Evolutionary conservation across 2,797 vertebrate species (phyloP), one percentile per base, ranked within the genome.

Genomic region (Eremophila alpestris): DNA sequence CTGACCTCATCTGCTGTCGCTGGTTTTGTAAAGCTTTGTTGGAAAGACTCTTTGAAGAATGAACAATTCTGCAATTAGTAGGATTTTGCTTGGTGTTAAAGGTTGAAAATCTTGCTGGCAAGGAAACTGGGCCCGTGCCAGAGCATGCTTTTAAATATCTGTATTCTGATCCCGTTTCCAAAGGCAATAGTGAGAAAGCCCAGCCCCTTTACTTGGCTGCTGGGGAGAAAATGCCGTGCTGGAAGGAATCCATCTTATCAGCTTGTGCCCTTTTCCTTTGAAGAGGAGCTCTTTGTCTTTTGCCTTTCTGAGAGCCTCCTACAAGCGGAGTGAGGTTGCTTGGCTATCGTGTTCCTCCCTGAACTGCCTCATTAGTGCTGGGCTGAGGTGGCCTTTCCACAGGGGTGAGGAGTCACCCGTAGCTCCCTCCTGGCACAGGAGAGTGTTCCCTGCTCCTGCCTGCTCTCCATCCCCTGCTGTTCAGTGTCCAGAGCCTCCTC

Each of bases 61-160:
- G 78, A 95, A 95, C 84, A 96, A 91, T 95, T 87, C 93, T 48
- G 65, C 83, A 95, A 95, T 95, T 95, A 95, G 87, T 41, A 73
- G 43, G 54, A 93, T 95, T 97, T 90, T 93, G 21, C 76, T 89
- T 12, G 7, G 73, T 95, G 92, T 91, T 94, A 95, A 82, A 94
- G 93, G 93, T 95, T 95, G 82, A 83, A 87, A 91, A 89, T 92
- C 82, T 77, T 59, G 79, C 84, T 95, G 93, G 84, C 91, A 87
- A 87, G 69, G 76, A 64, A 95, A 26, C 84, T 91, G 94, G 62
- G 30, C 75, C 62, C 40, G 65, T 77, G 94, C 95, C 95, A 95
- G 84, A 65, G 59, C 58, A 56, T 52, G 79, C 94, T 91, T 95
- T 92, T 87, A 85, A 78, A 89, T 89, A 90, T 62, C 90, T 30